Evolutionary conservation across 2,888 invertebrate genomes (phyloP).

Genomic region (Anoplius nigerrimus): DNA sequence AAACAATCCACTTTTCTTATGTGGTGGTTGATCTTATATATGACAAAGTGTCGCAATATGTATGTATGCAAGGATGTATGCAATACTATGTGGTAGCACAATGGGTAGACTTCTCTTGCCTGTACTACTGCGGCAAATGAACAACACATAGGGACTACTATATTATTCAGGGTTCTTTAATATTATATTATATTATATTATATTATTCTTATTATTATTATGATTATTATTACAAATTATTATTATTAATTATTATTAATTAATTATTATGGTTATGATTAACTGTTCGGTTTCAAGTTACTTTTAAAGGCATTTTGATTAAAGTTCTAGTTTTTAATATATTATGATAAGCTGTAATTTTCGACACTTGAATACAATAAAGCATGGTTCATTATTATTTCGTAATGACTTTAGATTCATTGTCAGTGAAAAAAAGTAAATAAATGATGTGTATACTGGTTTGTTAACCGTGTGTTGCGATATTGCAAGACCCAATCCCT

Average conservation of each 20-base stretch:
- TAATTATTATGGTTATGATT: slow-evolving; percentile 55
- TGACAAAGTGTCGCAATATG: slow-evolving; percentile 49
- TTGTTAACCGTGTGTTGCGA: slow-evolving; percentile 68
- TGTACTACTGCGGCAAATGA: slow-evolving; percentile 56
- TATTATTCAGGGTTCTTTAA: slow-evolving; percentile 68
- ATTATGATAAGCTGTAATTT: slow-evolving; percentile 65
- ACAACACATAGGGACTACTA: slow-evolving; percentile 64
- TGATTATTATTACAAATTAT: slow-evolving; percentile 11
- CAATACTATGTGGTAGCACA: slow-evolving; percentile 58
- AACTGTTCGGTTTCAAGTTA: slow-evolving; percentile 69
- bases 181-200: slow-evolving; percentile 43
- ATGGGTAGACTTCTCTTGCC: slow-evolving; percentile 50
- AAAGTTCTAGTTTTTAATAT: slow-evolving; percentile 65
- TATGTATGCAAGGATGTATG: slow-evolving; percentile 60
- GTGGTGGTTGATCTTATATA: slow-evolving; percentile 33
- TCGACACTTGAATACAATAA: slow-evolving; percentile 61
- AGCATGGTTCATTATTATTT: slow-evolving; percentile 65
- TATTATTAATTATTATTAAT: slow-evolving; percentile 10
- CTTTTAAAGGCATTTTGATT: slow-evolving; percentile 68
- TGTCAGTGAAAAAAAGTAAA: slow-evolving; percentile 66
- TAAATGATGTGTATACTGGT: slow-evolving; percentile 70
- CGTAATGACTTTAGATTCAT: slow-evolving; percentile 67
- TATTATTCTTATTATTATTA: slow-evolving; percentile 41
- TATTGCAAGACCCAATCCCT: slow-evolving; percentile 52
- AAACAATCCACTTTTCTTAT: slow-evolving; percentile 34